Evolutionary conservation across 2,888 invertebrate species (phyloP), one percentile per base, ranked within the genome.

Genomic region (Catotricha subobsoleta): DNA sequence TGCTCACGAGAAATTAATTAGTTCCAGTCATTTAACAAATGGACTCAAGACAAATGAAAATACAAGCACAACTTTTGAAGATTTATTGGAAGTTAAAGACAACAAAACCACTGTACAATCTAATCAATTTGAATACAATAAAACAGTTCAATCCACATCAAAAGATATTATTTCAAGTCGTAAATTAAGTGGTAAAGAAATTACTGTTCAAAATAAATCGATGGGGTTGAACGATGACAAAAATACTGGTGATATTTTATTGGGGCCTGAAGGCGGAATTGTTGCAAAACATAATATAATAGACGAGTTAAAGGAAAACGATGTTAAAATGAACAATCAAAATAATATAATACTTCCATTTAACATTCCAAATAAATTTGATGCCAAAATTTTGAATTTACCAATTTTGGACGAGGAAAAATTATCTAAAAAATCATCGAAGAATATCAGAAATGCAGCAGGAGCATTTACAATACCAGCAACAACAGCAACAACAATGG

Each of bases 81-180:
- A 33, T 33, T 33, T 33, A 33, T 33, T 15, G 33, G 18, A 33
- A 10, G 16, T 16, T 15, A 33, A 33, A 18, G 33, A 33, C 18
- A 18, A 18, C 4, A 16, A 16, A 33, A 33, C 15, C 15, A 16
- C 18, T 33, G n/a, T 16, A 33, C 33, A 33, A 18, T 16, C 16
- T 33, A 33, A 33, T 33, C 33, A 33, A 33, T 16, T 33, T 33
- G 33, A 33, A 16, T 33, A 33, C 16, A 33, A 33, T 33, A 33
- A 33, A 16, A 33, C 33, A 33, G 16, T 16, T 33, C 33, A 33
- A 33, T 33, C 33, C 15, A 33, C 33, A 33, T 33, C 16, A 33
- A 33, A 33, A 16, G 33, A 33, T 33, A 18, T 16, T 15, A 33
- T 15, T 33, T 33, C 18, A 33, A 33, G 16, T 33, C 33, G 33